Percentiles rank a stretch among this genome's conserved stretches.
phyloP scores from a whole-genome alignment of 2,797 vertebrate genomes.

The Gadopsis marmoratus region DNA sequence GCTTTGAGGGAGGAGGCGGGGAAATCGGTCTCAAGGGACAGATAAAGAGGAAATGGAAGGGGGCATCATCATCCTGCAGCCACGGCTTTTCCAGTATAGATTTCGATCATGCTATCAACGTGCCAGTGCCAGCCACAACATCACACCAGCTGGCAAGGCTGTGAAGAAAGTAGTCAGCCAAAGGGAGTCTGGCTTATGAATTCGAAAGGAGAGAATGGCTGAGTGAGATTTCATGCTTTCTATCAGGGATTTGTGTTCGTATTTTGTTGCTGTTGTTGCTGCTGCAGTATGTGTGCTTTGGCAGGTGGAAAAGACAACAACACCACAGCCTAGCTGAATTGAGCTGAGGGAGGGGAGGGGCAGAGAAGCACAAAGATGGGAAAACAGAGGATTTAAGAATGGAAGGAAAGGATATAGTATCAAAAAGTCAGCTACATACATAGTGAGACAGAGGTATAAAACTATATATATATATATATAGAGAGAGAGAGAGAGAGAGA shows the following conservation, averaged over 20 bases:
- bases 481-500: slow-evolving; percentile 1
- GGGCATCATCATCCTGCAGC: slow-evolving; percentile 35
- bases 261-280: slow-evolving; percentile 27
- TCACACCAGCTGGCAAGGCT: slow-evolving; percentile 35
- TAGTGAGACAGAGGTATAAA: neutral
- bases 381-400: slow-evolving; percentile 24
- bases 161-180: slow-evolving; percentile 19
- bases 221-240: slow-evolving; percentile 44
- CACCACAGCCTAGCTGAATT: neutral
- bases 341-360: neutral
- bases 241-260: slow-evolving; percentile 41
- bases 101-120: slow-evolving; percentile 53
- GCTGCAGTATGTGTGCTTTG: slow-evolving; percentile 29
- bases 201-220: slow-evolving; percentile 29
- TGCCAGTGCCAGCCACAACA: slow-evolving; percentile 48
- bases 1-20: slow-evolving; percentile 39
- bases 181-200: slow-evolving; percentile 39
- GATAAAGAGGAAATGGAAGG: slow-evolving; percentile 50
- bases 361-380: slow-evolving; percentile 7
- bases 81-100: slow-evolving; percentile 51
- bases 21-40: slow-evolving; percentile 49
- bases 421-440: slow-evolving; percentile 11
- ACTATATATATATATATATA: neutral
- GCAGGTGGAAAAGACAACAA: slow-evolving; percentile 6
- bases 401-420: neutral